phyloP scores from a whole-genome alignment of 1,140 invertebrate species.

The Coenobita brevimanus region DNA sequence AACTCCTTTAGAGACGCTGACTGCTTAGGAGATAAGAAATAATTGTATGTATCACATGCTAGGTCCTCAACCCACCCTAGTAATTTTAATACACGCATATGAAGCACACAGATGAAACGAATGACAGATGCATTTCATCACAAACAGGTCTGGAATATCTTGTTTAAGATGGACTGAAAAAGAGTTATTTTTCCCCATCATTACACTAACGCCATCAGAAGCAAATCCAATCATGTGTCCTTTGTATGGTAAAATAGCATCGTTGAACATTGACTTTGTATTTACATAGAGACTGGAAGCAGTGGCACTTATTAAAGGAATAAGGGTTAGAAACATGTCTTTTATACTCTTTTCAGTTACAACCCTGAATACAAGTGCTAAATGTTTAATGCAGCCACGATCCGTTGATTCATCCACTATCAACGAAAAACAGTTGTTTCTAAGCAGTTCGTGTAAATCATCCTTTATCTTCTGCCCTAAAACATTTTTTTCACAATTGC shows the following conservation, averaged over 20 bases:
- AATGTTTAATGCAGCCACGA: conserved; percentile 14
- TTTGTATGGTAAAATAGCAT: too few relatives aligned
- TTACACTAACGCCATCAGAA: conserved; percentile 60
- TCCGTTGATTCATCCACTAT: conserved; percentile 41
- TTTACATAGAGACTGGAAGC: conserved; percentile 13
- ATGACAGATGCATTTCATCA: conserved; percentile 69
- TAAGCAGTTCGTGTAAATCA: too few relatives aligned
- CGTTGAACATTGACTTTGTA: too few relatives aligned
- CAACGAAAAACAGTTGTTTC: conserved; percentile 13
- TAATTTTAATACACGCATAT: conserved; percentile 40
- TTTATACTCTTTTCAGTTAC: too few relatives aligned
- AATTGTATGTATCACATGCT: conserved; percentile 46
- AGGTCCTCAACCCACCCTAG: conserved; percentile 46
- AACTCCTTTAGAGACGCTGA: not conserved
- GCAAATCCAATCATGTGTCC: conserved; percentile 58
- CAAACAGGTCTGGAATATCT: conserved; percentile 42
- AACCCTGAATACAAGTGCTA: conserved; percentile 26
- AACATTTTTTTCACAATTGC: conserved; percentile 17
- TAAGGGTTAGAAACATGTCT: too few relatives aligned
- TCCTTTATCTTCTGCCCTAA: not conserved
- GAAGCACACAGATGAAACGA: too few relatives aligned
- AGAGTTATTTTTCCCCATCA: conserved; percentile 65
- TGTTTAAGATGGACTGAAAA: conserved; percentile 46
- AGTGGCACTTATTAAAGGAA: conserved; percentile 16
- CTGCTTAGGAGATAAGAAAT: conserved; percentile 16